A percentile compares a stretch with the other conserved stretches of the same genome.
Evolutionary conservation across 2,797 vertebrate species (phyloP).

Genomic region (Microtus agrestis): DNA sequence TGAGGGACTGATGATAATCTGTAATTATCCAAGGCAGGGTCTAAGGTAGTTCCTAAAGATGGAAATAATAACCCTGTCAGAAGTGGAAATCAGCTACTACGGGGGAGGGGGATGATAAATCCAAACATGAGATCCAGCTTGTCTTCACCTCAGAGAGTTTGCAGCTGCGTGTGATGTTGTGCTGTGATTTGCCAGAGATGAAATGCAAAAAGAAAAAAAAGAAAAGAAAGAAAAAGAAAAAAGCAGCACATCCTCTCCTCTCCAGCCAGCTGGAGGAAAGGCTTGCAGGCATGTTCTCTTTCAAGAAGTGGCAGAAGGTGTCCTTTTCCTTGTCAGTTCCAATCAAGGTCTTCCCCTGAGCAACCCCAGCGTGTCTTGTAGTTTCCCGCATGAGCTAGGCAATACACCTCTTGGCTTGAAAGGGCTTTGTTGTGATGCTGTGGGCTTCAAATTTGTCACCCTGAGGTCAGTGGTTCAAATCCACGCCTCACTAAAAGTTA

Average conservation of each 20-base stretch:
- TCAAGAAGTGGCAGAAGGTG: constrained; percentile 61
- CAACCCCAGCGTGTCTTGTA: neutral
- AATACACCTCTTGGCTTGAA: constrained; percentile 47
- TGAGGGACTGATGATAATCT: constrained; percentile 68
- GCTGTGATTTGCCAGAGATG: constrained; percentile 71
- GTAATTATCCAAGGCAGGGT: constrained; percentile 73
- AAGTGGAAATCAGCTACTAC: constrained; percentile 78
- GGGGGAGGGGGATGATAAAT: constrained; percentile 63
- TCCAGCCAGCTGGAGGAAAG: constrained; percentile 66
- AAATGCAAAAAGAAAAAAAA: neutral
- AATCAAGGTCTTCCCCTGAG: constrained; percentile 62
- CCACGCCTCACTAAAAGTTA: constrained; percentile 55
- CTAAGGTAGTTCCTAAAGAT: constrained; percentile 72
- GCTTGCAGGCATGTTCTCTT: constrained; percentile 66
- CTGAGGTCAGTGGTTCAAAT: constrained; percentile 64
- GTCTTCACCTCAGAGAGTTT: constrained; percentile 81
- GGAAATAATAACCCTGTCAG: constrained; percentile 81
- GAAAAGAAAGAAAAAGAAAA: neutral
- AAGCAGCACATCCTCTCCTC: neutral
- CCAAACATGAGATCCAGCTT: constrained; percentile 65
- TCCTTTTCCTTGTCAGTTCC: constrained; percentile 70
- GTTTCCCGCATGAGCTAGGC: constrained; percentile 57
- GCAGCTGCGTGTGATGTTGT: constrained; percentile 81
- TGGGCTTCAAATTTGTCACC: constrained; percentile 58
- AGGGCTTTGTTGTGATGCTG: constrained; percentile 57